A percentile compares a stretch with the other conserved stretches of the same genome.
phyloP scores from a whole-genome alignment of 2,888 invertebrate species.

The Nezara viridula region DNA sequence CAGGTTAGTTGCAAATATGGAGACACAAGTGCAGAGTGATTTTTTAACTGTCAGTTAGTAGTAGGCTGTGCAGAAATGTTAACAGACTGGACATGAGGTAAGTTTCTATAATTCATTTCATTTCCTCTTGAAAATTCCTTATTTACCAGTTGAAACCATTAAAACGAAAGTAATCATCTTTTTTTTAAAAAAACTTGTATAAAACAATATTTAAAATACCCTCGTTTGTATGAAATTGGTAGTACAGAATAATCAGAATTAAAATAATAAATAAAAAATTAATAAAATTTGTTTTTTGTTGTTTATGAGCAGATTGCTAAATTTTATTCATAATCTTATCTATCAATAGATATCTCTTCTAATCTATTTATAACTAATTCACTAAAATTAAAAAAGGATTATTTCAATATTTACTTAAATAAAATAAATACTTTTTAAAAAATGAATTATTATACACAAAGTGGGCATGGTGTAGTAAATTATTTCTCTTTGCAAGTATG shows the following conservation, averaged over 20 bases:
- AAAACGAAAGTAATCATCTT: neutral
- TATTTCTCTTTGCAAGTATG: neutral
- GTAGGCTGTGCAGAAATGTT: slow-evolving; percentile 59
- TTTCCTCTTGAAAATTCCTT: neutral
- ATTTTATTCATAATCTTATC: neutral
- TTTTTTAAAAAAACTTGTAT: neutral
- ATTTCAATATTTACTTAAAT: neutral
- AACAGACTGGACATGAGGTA: slow-evolving; percentile 63
- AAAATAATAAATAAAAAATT: neutral
- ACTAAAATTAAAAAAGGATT: neutral
- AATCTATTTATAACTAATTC: neutral
- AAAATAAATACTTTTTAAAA: too few relatives aligned
- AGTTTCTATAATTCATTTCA: slow-evolving; percentile 45
- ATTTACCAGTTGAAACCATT: neutral
- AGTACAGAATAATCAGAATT: neutral
- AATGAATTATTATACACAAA: neutral
- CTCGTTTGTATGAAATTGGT: neutral
- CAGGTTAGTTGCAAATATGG: slow-evolving; percentile 54
- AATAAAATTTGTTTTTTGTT: too few relatives aligned
- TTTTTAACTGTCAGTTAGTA: slow-evolving; percentile 45
- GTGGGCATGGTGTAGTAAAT: neutral
- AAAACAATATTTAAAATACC: neutral
- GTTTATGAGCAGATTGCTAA: neutral
- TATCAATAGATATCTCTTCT: neutral
- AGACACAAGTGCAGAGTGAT: neutral